Conservation (phyloP, 2,113 vertebrate species). For the Bucco capensis region DNA sequence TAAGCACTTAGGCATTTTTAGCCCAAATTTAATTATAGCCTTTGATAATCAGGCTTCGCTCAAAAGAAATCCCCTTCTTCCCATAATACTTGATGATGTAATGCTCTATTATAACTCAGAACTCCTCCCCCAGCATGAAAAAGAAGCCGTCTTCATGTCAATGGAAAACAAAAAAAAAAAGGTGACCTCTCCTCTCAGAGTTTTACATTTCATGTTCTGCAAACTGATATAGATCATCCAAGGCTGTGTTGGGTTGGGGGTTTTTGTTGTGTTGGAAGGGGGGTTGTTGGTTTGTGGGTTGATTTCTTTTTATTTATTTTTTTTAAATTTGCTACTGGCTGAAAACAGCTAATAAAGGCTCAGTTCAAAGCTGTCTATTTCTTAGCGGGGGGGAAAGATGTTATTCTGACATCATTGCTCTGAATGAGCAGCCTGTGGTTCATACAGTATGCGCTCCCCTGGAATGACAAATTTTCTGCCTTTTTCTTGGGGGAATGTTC, state of each 20-base stretch:
- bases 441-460: conserved; percentile 71
- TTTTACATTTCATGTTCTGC: conserved; percentile 65
- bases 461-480: conserved; percentile 76
- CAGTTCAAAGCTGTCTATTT: conserved; percentile 60
- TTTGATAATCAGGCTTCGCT: conserved; percentile 86
- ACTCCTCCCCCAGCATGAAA: conserved; percentile 54
- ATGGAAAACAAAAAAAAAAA: conserved; percentile 64
- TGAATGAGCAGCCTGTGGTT: conserved; percentile 69
- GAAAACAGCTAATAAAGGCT: conserved; percentile 62
- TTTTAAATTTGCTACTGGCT: conserved; percentile 29
- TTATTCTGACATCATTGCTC: conserved; percentile 78
- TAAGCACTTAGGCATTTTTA: conserved; percentile 90
- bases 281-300: not conserved
- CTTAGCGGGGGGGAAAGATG: conserved; percentile 61
- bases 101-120: conserved; percentile 81
- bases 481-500: conserved; percentile 70
- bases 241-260: not conserved
- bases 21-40: conserved; percentile 92
- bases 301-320: not conserved
- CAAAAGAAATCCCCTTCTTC: conserved; percentile 84
- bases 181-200: conserved; percentile 76
- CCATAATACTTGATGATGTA: conserved; percentile 90
- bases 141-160: conserved; percentile 80
- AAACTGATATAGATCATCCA: conserved; percentile 48
- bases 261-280: not conserved